phyloP scores from a whole-genome alignment of 1,140 invertebrate species.

The Cotesia glomerata region DNA sequence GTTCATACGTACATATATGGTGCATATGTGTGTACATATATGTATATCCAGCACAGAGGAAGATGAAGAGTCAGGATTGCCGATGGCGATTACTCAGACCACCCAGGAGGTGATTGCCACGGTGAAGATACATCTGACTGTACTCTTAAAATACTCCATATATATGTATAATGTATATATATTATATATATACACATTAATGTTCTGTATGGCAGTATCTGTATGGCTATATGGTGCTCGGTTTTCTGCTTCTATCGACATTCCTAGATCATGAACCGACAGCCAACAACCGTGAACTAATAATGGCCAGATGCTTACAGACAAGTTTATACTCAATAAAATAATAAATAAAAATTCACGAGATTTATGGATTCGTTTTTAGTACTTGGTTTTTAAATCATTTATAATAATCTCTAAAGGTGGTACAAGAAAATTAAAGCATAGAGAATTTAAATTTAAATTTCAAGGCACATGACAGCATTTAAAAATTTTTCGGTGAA shows the following conservation, averaged over 20 bases:
- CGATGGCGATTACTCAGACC: conserved; percentile 47
- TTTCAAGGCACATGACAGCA: no score
- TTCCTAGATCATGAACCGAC: conserved; percentile 45
- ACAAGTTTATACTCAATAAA: conserved; percentile 18
- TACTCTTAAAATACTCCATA: conserved; percentile 2
- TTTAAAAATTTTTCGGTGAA: no score
- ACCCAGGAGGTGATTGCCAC: conserved; percentile 56
- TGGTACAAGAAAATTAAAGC: no score
- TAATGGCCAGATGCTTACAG: conserved; percentile 23
- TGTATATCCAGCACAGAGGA: neutral
- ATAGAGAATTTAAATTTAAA: no score
- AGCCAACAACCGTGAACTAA: conserved; percentile 46
- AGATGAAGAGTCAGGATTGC: conserved; percentile 33
- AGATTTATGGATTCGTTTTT: neutral
- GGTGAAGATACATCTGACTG: conserved; percentile 46
- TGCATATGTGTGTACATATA: conserved; percentile 14
- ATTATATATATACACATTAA: neutral
- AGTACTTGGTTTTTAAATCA: neutral
- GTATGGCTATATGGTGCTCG: conserved; percentile 29
- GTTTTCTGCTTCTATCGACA: conserved; percentile 37
- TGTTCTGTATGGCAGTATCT: neutral
- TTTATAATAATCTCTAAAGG: neutral
- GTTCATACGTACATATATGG: conserved; percentile 5
- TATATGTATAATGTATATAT: no score
- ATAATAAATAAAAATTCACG: neutral